Conservation (phyloP, 2,888 invertebrate genomes). For the Mythimna ferrago region DNA sequence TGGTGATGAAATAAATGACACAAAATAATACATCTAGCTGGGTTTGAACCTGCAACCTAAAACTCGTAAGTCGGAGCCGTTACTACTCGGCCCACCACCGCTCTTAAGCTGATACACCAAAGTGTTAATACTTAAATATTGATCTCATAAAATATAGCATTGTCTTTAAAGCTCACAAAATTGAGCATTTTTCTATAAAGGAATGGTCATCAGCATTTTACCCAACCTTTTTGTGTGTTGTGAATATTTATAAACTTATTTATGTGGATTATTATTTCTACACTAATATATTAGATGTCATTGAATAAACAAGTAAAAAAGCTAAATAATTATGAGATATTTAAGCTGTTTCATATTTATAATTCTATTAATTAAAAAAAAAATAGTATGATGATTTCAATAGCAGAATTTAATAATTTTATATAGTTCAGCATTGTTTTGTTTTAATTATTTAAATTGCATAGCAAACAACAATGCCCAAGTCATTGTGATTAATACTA, state of each 20-base stretch:
- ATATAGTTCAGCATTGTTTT: not conserved
- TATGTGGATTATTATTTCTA: slow-evolving; percentile 49
- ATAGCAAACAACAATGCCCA: not conserved
- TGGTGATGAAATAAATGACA: too few species aligned
- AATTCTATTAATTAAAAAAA: not conserved
- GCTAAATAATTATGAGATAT: not conserved
- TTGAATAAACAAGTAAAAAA: slow-evolving; percentile 18
- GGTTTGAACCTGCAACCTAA: too few species aligned
- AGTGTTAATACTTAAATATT: slow-evolving; percentile 42
- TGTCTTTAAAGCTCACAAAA: slow-evolving; percentile 27
- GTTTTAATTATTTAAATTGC: not conserved
- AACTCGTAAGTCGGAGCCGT: too few species aligned
- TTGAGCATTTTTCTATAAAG: slow-evolving; percentile 31
- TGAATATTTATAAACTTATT: slow-evolving; percentile 26
- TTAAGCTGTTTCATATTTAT: slow-evolving; percentile 8
- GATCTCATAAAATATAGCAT: slow-evolving; percentile 45
- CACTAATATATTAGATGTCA: slow-evolving; percentile 39
- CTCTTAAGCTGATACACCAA: slow-evolving; percentile 29
- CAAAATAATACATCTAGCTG: too few species aligned
- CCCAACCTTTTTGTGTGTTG: slow-evolving; percentile 38
- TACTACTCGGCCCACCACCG: too few species aligned
- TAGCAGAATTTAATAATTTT: slow-evolving; percentile 6
- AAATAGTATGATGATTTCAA: slow-evolving; percentile 18
- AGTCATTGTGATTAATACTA: not conserved
- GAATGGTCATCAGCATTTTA: slow-evolving; percentile 40